A percentile compares a stretch with the other conserved stretches of the same genome.
Evolutionary conservation across 2,888 invertebrate species (phyloP).

Genomic region (Eulithis testata): DNA sequence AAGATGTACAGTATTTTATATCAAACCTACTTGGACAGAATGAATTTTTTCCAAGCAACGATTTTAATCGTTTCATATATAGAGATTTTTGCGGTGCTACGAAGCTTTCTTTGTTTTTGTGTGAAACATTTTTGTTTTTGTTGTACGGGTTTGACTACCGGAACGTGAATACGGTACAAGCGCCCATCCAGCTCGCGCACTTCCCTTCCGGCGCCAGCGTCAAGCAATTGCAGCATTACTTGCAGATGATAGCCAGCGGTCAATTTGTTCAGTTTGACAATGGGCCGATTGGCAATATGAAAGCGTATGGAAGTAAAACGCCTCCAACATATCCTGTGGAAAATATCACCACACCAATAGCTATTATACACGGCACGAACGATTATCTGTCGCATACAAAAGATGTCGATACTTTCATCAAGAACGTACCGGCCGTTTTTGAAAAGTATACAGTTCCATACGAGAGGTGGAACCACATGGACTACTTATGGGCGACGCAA

Average conservation of each 20-base stretch:
- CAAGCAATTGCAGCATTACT: conserved; percentile 62
- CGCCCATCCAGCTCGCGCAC: conserved; percentile 42
- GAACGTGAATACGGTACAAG: conserved; percentile 40
- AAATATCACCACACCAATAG: conserved; percentile 44
- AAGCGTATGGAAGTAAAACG: conserved; percentile 35
- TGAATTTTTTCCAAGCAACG: conserved; percentile 26
- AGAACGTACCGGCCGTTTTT: conserved; percentile 43
- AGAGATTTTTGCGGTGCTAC: conserved; percentile 14
- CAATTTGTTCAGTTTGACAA: conserved; percentile 50
- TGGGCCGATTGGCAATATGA: conserved; percentile 41
- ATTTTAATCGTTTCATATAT: conserved; percentile 11
- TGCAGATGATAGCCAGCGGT: conserved; percentile 45
- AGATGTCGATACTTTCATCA: conserved; percentile 41
- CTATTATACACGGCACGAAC: conserved; percentile 44
- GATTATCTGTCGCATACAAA: conserved; percentile 45
- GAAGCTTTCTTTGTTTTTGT: conserved; percentile 21
- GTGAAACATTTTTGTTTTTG: conserved; percentile 41
- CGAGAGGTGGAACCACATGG: conserved; percentile 47
- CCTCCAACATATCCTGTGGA: conserved; percentile 27
- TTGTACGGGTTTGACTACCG: conserved; percentile 46
- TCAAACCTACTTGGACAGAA: conserved; percentile 2
- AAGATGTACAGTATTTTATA: neutral
- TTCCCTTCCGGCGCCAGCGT: conserved; percentile 69
- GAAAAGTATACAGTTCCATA: conserved; percentile 40
- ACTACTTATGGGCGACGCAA: conserved; percentile 49